Conservation (phyloP, 2,888 invertebrate species). For the Heliconius sara region DNA sequence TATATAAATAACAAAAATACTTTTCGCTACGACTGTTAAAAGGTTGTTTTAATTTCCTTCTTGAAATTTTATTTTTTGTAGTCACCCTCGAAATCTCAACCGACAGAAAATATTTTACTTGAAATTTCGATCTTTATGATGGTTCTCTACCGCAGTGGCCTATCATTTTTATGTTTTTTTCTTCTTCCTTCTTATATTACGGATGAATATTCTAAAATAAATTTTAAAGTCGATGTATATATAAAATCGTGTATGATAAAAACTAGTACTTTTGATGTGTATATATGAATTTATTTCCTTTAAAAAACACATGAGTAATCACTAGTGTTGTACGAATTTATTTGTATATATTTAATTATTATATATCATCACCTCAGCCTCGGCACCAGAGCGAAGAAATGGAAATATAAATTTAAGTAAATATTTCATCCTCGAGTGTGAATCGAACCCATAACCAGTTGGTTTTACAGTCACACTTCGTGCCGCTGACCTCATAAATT, state of each 20-base stretch:
- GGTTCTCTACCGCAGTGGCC: neutral
- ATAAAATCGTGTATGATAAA: neutral
- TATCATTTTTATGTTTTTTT: neutral
- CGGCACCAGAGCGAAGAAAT: no score
- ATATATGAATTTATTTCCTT: no score
- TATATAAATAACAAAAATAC: neutral
- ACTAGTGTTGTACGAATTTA: neutral
- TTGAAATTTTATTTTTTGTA: constrained; percentile 34
- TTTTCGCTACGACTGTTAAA: constrained; percentile 22
- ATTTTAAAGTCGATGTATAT: neutral
- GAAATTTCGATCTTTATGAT: constrained; percentile 13
- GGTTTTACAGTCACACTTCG: no score
- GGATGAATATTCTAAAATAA: neutral
- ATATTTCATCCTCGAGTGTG: no score
- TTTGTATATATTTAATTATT: no score
- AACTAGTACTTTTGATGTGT: neutral
- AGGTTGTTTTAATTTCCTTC: constrained; percentile 36
- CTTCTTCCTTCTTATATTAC: neutral
- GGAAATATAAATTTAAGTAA: no score
- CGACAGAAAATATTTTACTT: constrained; percentile 24
- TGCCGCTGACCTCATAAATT: no score
- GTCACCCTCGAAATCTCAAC: constrained; percentile 19
- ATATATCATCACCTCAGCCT: no score
- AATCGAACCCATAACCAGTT: no score
- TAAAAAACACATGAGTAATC: neutral